phyloP scores from a whole-genome alignment of 2,888 invertebrate genomes.

The Lasioglossum lativentre region DNA sequence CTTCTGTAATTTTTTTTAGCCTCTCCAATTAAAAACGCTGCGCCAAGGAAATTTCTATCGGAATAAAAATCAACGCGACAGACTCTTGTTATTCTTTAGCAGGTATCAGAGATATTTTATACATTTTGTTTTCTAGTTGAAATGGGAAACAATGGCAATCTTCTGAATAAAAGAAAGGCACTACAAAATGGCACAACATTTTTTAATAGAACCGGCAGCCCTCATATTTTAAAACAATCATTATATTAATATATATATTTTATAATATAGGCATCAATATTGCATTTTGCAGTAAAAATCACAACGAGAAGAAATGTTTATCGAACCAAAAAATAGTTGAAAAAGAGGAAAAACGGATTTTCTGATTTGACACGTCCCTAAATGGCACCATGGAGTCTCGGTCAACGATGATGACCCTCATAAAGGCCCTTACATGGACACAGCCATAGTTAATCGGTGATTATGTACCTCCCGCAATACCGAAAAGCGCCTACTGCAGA shows the following conservation, averaged over 20 bases:
- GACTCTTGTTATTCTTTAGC: not conserved
- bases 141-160: not conserved
- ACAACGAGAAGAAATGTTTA: not conserved
- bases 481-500: conserved; percentile 29
- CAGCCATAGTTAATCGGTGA: conserved; percentile 33
- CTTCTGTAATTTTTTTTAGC: not conserved
- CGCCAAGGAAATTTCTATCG: not conserved
- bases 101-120: not conserved
- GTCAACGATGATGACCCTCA: not conserved
- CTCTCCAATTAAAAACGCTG: not conserved
- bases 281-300: not conserved
- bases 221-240: not conserved
- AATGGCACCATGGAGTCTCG: not conserved
- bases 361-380: not conserved
- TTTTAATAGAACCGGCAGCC: not conserved
- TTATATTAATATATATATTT: not conserved
- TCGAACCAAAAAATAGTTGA: not conserved
- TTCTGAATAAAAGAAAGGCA: not conserved
- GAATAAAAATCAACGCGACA: not conserved
- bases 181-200: not conserved
- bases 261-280: not conserved
- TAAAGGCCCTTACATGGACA: not conserved
- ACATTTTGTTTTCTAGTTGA: not conserved
- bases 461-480: not conserved
- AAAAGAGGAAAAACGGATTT: not conserved